phyloP scores from a whole-genome alignment of 2,888 invertebrate genomes.

The Frankliniella fusca region DNA sequence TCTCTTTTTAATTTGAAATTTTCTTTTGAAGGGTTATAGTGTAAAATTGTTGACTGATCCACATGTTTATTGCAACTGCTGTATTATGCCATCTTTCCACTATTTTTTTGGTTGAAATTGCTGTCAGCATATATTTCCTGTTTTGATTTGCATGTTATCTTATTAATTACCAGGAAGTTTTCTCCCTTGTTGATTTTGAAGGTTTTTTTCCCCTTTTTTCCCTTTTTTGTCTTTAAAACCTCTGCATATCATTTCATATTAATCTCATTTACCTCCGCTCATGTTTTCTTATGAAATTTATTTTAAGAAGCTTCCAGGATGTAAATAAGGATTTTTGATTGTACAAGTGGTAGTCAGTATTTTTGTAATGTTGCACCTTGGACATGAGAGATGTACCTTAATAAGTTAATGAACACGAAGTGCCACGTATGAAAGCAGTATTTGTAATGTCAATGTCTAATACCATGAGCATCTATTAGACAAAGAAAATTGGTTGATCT shows the following conservation, averaged over 20 bases:
- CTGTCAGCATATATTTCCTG: too few relatives aligned
- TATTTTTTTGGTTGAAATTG: not conserved
- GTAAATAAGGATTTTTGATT: not conserved
- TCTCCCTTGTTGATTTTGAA: too few relatives aligned
- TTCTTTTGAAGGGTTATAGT: not conserved
- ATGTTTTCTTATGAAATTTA: not conserved
- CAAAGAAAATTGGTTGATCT: not conserved
- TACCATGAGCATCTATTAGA: not conserved
- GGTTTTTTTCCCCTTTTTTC: too few relatives aligned
- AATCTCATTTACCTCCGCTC: too few relatives aligned
- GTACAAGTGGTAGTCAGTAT: not conserved
- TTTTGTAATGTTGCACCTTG: conserved; percentile 13
- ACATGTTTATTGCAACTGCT: not conserved
- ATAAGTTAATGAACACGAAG: not conserved
- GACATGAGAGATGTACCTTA: not conserved
- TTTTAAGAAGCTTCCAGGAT: not conserved
- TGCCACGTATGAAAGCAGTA: not conserved
- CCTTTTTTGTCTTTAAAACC: too few relatives aligned
- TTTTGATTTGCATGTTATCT: too few relatives aligned
- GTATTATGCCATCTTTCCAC: not conserved
- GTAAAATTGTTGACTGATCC: not conserved
- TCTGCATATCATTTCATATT: too few relatives aligned
- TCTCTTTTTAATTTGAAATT: not conserved
- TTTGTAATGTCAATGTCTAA: not conserved
- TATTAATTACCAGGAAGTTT: too few relatives aligned